Evolutionary conservation across 2,888 invertebrate genomes (phyloP), one percentile per base, ranked within the genome.

Genomic region (Leucoma salicis): DNA sequence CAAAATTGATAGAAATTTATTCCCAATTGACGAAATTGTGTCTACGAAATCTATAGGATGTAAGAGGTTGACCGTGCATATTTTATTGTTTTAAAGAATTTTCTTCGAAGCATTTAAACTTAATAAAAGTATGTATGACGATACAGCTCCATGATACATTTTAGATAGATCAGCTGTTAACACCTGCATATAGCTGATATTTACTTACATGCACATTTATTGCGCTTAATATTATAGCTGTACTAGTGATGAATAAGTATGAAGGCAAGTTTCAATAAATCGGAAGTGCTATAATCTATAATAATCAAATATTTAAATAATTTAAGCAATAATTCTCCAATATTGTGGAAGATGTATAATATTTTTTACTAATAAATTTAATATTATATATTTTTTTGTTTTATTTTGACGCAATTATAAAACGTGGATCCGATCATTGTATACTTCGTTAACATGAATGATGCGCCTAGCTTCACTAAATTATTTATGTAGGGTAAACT

Each of bases 341-440:
- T 86, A 87, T 87, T 88, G 86, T 87, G 89, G 89, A 88, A 87
- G 88, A 89, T 88, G 89, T 88, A 89, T 89, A 85, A 89, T 89
- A 89, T 89, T 89, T 88, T 89, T 88, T 89, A 89, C 89, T 89
- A 89, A 89, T 89, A 89, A 89, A 89, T 89, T 89, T 89, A 89
- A 88, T 89, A 89, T 87, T 88, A 82, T 88, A 88, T 36, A 29
- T 13, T 13, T 46, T 36, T 35, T 65, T 46, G 74, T 84, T 84
- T 84, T 66, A 76, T 79, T 85, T 72, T 39, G 36, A 3, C n/a
- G n/a, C n/a, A n/a, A n/a, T n/a, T n/a, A n/a, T n/a, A n/a, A n/a
- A n/a, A n/a, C n/a, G n/a, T n/a, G n/a, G n/a, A n/a, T n/a, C n/a
- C n/a, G n/a, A n/a, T n/a, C n/a, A n/a, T 21, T 2, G 5, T 8